These are phyloP conservation scores for Shinisaurus crocodilurus DNA, from an alignment of 2,113 vertebrate genomes.

Conservation along the genomic window DNA sequence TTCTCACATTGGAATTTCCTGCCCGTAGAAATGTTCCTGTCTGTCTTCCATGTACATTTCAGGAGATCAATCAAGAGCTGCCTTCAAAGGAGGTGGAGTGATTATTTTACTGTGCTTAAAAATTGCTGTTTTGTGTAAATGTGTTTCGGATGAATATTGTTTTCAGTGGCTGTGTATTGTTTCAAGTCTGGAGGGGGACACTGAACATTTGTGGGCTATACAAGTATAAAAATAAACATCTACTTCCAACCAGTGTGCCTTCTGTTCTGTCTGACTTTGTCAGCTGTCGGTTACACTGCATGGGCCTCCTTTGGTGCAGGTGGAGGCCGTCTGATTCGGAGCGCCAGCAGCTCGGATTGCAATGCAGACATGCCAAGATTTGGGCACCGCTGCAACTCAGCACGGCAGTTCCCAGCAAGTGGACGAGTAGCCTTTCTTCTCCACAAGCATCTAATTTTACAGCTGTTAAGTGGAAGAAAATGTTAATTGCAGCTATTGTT, in stretches of 20 bases:
- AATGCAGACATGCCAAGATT: neutral
- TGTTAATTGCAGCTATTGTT: conserved; percentile 15
- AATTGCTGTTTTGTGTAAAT: neutral
- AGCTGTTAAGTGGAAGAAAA: neutral
- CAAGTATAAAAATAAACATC: neutral
- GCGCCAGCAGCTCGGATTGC: neutral
- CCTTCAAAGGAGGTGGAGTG: neutral
- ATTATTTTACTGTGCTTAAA: neutral
- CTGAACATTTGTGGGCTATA: neutral
- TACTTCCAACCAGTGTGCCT: neutral
- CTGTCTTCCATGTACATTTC: neutral
- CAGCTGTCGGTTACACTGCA: neutral
- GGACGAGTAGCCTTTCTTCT: neutral
- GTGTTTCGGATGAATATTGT: neutral
- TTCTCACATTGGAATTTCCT: neutral
- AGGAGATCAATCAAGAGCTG: neutral
- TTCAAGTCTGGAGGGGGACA: neutral
- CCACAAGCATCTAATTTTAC: neutral
- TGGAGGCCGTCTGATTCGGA: neutral
- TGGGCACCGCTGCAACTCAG: neutral
- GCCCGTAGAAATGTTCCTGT: neutral
- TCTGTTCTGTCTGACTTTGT: neutral
- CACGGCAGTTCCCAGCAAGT: neutral
- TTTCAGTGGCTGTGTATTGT: neutral
- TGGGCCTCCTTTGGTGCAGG: neutral